phyloP scores from a whole-genome alignment of 2,888 invertebrate species.

The Toxonevra muliebris region DNA sequence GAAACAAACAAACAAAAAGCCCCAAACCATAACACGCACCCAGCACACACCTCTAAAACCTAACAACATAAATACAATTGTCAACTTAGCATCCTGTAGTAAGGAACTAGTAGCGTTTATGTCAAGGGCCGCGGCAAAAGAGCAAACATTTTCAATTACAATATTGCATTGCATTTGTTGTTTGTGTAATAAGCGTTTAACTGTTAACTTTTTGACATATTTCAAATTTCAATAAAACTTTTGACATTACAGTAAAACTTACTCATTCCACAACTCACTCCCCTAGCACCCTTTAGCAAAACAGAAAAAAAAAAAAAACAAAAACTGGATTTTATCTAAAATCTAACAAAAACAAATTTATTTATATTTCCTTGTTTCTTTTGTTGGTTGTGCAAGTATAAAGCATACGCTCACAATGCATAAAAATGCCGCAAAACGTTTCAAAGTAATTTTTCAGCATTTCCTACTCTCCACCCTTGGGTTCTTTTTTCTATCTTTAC shows the following conservation, averaged over 20 bases:
- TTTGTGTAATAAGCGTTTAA: conserved; percentile 15
- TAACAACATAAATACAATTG: neutral
- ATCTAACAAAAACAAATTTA: conserved; percentile 38
- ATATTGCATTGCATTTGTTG: conserved; percentile 20
- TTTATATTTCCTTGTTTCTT: conserved; percentile 14
- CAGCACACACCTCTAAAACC: neutral
- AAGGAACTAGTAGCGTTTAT: no score
- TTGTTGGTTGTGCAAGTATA: neutral
- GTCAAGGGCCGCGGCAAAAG: no score
- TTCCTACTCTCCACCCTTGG: conserved; percentile 25
- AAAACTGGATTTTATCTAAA: conserved; percentile 24
- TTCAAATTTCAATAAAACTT: conserved; percentile 46
- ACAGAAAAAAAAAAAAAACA: neutral
- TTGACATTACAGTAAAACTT: conserved; percentile 14
- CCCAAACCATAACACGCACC: neutral
- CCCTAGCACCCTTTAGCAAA: neutral
- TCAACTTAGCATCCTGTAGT: neutral
- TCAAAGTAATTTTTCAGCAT: conserved; percentile 57
- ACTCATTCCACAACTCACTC: neutral
- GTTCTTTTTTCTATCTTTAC: conserved; percentile 42
- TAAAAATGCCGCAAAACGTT: conserved; percentile 58
- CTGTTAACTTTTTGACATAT: conserved; percentile 42
- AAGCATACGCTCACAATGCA: conserved; percentile 30
- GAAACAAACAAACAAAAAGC: no score
- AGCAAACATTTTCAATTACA: conserved; percentile 18